These are phyloP conservation scores for Drosophila subsilvestris DNA, from an alignment of 2,888 invertebrate genomes.

Conservation along the genomic window DNA sequence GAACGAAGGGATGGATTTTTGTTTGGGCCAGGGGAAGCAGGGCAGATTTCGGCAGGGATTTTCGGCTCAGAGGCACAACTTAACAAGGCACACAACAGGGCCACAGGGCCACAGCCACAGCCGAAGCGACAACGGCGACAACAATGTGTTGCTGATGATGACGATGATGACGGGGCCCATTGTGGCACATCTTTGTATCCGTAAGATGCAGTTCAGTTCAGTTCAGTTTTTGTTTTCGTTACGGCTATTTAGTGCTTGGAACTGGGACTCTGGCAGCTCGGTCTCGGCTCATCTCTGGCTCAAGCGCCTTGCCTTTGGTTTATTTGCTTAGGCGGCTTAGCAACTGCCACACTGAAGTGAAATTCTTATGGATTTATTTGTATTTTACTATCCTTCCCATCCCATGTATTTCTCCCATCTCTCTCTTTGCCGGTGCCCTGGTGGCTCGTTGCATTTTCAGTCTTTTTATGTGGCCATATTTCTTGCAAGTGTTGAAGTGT, in stretches of 20 bases:
- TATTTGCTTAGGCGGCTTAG: conserved; percentile 71
- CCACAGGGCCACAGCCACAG: not conserved
- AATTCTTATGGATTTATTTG: conserved; percentile 5
- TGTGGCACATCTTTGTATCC: conserved; percentile 10
- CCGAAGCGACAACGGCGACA: conserved; percentile 8
- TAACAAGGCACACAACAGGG: conserved; percentile 36
- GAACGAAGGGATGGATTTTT: conserved; percentile 16
- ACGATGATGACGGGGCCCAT: conserved; percentile 19
- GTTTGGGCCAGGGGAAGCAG: not conserved
- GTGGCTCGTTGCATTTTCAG: conserved; percentile 56
- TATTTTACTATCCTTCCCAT: conserved; percentile 2
- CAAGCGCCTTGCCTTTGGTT: conserved; percentile 35
- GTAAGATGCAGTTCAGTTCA: conserved; percentile 20
- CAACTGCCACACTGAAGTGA: conserved; percentile 2
- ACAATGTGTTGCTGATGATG: conserved; percentile 39
- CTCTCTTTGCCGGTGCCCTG: conserved; percentile 9
- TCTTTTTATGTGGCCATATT: conserved; percentile 73
- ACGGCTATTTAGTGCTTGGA: conserved; percentile 73
- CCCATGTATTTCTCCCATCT: not conserved
- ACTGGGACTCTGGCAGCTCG: conserved; percentile 25
- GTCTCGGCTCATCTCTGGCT: conserved; percentile 6
- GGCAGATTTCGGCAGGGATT: conserved; percentile 34
- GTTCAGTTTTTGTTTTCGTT: conserved; percentile 55
- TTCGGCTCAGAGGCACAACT: conserved; percentile 38
- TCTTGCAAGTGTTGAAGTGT: conserved; percentile 69